Base-by-base conservation (phyloP, 2,113 vertebrate species). In the Corythaixoides concolor region DNA sequence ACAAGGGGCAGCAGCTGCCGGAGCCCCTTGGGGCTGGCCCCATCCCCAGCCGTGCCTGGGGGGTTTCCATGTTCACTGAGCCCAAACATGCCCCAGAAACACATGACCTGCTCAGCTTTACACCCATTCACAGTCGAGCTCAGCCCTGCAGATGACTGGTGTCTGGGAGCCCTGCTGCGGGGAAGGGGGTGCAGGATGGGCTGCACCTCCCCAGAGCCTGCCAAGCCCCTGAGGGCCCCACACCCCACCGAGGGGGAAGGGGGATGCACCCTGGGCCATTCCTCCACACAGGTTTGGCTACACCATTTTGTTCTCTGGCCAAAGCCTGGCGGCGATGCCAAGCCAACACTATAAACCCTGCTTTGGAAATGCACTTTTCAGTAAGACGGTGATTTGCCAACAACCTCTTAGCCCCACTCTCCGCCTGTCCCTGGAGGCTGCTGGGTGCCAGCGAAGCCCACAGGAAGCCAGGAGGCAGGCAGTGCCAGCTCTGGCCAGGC, bases 101-200 rank as follows among this genome's bases (percentile, higher is more conserved):
- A 53, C 55, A 24, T 33, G 15, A 90, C 14, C 56, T 78, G 47
- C 59, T 75, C 3, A 2, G 78, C 35, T 94, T 88, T 35, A 73
- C 33, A 49, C 6, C 30, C 81, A 62, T n/a, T 85, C 78, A 56
- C 35, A 39, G 60, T 35, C 8, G 10, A 88, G 75, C 72, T 93
- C 3, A 1, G 37, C 62, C 19, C 43, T 3, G 2, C 0, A 1
- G 67, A 74, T 63, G 43, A 67, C 26, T 15, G 27, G 11, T 88
- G 75, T 43, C 39, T 12, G 7, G 47, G 15, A 74, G 22, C 23
- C 23, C 1, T 1, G 3, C 18, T 24, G 11, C 0, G 0, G 55
- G 15, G 32, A 81, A 74, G 3, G 32, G 12, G 8, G 5, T 66
- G 23, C 30, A 91, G 58, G 47, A 74, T 0, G 3, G 27, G 37